These are phyloP conservation scores for Maylandia zebra DNA, from an alignment of 2,113 vertebrate genomes.

Conservation along the genomic window DNA sequence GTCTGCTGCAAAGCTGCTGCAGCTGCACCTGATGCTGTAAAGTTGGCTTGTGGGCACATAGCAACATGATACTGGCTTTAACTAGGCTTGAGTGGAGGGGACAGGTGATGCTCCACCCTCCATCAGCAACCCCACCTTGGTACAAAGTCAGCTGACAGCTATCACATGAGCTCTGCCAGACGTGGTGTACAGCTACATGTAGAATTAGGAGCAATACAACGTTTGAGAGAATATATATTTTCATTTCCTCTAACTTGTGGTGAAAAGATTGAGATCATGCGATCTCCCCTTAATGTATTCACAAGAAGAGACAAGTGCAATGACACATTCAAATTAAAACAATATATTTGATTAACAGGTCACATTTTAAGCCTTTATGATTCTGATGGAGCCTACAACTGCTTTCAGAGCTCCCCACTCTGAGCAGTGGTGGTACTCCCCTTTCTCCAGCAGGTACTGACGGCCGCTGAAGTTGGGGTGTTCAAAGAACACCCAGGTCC, in stretches of 20 bases:
- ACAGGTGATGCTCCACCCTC: not conserved
- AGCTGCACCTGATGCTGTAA: not conserved
- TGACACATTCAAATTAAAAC: not conserved
- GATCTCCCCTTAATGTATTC: not conserved
- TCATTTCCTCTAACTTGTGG: not conserved
- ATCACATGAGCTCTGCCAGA: not conserved
- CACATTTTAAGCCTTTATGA: not conserved
- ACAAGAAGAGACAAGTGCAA: not conserved
- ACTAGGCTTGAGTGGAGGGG: not conserved
- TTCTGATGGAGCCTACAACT: conserved; percentile 26
- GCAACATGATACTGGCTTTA: not conserved
- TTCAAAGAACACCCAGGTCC: conserved; percentile 54
- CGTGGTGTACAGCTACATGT: not conserved
- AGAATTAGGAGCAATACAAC: not conserved
- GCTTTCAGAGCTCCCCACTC: conserved; percentile 43
- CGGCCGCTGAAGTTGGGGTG: conserved; percentile 55
- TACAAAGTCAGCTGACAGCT: not conserved
- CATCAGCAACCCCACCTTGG: not conserved
- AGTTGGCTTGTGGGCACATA: conserved; percentile 19
- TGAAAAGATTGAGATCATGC: not conserved
- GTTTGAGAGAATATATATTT: not conserved
- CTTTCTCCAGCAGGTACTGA: conserved; percentile 59
- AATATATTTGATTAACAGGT: not conserved
- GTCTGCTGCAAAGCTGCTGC: not conserved
- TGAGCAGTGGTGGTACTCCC: conserved; percentile 31